These are phyloP conservation scores for Idaea aversata DNA, from an alignment of 2,888 invertebrate species.

Conservation along the genomic window DNA sequence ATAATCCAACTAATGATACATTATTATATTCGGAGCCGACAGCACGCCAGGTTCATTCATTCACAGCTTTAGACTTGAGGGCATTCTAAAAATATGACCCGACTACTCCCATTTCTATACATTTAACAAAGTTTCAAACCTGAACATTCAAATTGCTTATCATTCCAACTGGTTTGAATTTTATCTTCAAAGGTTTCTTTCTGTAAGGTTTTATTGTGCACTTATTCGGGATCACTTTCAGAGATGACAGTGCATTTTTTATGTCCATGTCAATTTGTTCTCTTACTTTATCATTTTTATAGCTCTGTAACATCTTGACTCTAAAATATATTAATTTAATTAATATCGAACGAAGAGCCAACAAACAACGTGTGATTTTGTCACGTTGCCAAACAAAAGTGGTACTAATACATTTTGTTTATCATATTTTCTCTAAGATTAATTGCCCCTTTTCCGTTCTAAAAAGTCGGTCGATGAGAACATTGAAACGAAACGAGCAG, in stretches of 20 bases:
- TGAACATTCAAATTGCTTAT: slow-evolving; percentile 65
- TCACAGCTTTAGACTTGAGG: too few relatives aligned
- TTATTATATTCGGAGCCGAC: too few relatives aligned
- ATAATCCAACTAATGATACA: too few relatives aligned
- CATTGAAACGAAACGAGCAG: too few relatives aligned
- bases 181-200: slow-evolving; percentile 66
- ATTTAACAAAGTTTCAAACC: slow-evolving; percentile 37
- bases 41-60: too few relatives aligned
- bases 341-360: slow-evolving; percentile 4
- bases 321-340: slow-evolving; percentile 35
- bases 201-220: slow-evolving; percentile 57
- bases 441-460: neutral
- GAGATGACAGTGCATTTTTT: slow-evolving; percentile 60
- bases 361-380: slow-evolving; percentile 4
- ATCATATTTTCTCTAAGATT: neutral
- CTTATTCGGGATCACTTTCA: slow-evolving; percentile 64
- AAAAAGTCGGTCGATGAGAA: neutral
- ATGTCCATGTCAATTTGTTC: slow-evolving; percentile 63
- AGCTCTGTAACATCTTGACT: slow-evolving; percentile 57
- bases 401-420: neutral
- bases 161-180: slow-evolving; percentile 68
- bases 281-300: slow-evolving; percentile 55
- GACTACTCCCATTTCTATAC: neutral
- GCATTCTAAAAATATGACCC: neutral
- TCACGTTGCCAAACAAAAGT: slow-evolving; percentile 15